Base-by-base conservation (phyloP, 1,140 invertebrate genomes). In the Goniozus legneri region DNA sequence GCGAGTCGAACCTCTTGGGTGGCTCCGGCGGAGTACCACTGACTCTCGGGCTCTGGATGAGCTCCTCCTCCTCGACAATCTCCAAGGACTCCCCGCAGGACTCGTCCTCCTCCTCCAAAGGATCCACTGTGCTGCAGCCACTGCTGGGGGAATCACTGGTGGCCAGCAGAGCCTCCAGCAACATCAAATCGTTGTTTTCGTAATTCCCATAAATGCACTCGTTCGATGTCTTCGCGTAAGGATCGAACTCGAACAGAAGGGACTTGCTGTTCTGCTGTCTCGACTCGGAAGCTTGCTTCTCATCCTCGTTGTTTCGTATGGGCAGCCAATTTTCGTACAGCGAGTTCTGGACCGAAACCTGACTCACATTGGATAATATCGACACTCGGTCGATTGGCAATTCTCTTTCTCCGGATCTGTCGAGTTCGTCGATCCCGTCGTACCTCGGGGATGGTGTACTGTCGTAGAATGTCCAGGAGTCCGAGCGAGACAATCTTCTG, bases 401-500 rank as follows among this genome's bases (percentile, higher is more conserved):
- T 10, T 10, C 10, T 27, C 24, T 27, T 6, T 10, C 10, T 27
- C 24, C 24, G 4, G 24, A 64, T 16, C 52, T 65, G 20, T 70
- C 65, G 4, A 56, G 38, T 38, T 64, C 54, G 10, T 65, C 56
- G 32, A 64, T 8, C 2, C 22, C 22, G 2, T 53, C 54, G 12
- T 21, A 16, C 0, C 36, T 30, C 0, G 22, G 4, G 2, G 56
- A 21, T 7, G 54, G 30, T 0, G 62, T 69, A 0, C 67, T 34
- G 42, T 81, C 79, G 56, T 81, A 81, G 56, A 79, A 81, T 3
- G 69, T 77, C 79, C 79, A 82, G 0, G 80, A 82, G 31, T 76
- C 75, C 1, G 79, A 81, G 30, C 77, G 59, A 3, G 70, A 73
- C 3, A 79, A 47, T 52, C 60, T 54, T 44, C 54, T 65, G 2